phyloP scores from a whole-genome alignment of 2,797 vertebrate species.

The Discoglossus pictus region DNA sequence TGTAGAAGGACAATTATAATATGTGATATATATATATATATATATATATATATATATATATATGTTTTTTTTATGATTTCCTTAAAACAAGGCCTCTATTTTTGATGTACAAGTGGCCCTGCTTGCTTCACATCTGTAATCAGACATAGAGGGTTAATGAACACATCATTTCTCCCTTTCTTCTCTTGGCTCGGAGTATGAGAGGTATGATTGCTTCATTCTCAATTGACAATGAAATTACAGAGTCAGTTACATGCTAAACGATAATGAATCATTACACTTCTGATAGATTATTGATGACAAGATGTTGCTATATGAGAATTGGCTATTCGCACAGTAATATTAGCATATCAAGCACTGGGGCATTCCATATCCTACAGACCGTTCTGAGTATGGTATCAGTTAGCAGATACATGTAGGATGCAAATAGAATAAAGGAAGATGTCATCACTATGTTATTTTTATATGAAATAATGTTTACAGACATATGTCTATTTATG shows the following conservation, averaged over 20 bases:
- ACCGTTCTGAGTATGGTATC: too few species aligned
- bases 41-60: neutral
- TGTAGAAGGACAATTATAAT: too few species aligned
- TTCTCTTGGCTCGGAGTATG: neutral
- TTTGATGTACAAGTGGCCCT: too few species aligned
- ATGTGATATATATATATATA: too few species aligned
- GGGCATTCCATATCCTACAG: too few species aligned
- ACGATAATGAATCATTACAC: slow-evolving; percentile 12
- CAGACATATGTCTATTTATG: too few species aligned
- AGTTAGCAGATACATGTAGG: too few species aligned
- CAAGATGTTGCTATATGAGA: neutral
- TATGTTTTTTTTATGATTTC: too few species aligned
- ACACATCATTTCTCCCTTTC: slow-evolving; percentile 17
- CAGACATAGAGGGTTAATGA: slow-evolving; percentile 24
- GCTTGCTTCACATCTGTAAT: slow-evolving; percentile 14
- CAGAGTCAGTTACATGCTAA: slow-evolving; percentile 42
- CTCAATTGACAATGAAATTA: slow-evolving; percentile 42
- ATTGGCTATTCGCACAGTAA: slow-evolving; percentile 2
- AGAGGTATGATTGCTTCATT: slow-evolving; percentile 34
- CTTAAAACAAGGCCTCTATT: too few species aligned
- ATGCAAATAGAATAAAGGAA: too few species aligned
- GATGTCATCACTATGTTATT: too few species aligned
- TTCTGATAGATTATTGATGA: slow-evolving; percentile 5
- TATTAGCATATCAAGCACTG: neutral
- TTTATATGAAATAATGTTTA: too few species aligned